Conservation (phyloP, 2,888 invertebrate species). For the Trachelus stipa region DNA sequence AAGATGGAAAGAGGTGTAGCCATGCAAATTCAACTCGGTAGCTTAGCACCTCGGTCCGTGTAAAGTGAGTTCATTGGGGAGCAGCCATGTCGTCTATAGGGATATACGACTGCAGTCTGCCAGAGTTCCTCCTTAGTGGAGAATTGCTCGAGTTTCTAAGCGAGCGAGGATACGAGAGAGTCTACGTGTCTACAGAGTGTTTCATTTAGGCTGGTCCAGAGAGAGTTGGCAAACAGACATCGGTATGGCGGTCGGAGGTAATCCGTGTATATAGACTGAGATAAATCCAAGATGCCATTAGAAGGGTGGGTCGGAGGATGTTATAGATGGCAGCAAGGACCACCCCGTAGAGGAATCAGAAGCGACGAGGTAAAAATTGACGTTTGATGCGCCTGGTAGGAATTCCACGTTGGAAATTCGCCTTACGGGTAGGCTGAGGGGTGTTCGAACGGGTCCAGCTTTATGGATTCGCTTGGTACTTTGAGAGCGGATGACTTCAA, state of each 20-base stretch:
- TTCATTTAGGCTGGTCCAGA: background rate
- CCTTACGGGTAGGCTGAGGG: background rate
- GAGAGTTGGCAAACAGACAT: background rate
- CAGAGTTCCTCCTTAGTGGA: background rate
- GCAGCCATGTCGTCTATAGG: conserved; percentile 6
- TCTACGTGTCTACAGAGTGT: background rate
- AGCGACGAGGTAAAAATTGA: background rate
- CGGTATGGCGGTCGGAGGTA: background rate
- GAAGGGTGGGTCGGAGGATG: background rate
- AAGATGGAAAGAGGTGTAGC: background rate
- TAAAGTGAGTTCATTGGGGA: conserved; percentile 13
- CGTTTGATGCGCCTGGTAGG: background rate
- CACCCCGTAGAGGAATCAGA: background rate
- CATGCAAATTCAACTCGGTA: background rate
- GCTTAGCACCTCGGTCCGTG: background rate
- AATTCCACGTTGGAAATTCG: background rate
- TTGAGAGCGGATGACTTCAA: background rate
- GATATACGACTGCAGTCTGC: background rate
- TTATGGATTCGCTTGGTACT: background rate
- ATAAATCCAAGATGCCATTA: background rate
- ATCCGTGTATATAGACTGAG: background rate
- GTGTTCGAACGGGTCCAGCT: background rate
- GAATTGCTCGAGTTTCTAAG: background rate
- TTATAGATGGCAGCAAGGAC: background rate
- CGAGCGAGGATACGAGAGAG: background rate